Conservation (phyloP, 2,797 vertebrate species). For the Tangara arthus region DNA sequence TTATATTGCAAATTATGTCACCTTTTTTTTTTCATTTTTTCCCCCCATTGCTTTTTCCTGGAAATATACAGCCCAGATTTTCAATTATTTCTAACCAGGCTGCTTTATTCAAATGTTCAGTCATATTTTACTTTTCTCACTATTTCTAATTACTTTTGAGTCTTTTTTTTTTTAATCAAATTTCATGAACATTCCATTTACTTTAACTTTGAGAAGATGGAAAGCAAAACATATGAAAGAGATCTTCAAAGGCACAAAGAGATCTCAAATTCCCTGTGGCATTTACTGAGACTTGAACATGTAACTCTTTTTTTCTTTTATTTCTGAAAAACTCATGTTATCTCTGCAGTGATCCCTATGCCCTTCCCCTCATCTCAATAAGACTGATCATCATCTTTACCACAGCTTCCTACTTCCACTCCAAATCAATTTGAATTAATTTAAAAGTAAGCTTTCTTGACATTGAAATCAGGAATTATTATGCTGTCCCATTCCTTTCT, state of each 20-base stretch:
- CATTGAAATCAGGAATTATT: background rate
- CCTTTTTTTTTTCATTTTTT: background rate
- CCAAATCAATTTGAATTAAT: constrained; percentile 6
- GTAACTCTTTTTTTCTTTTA: background rate
- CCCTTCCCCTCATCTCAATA: background rate
- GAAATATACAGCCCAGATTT: background rate
- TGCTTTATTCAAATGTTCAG: background rate
- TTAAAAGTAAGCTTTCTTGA: background rate
- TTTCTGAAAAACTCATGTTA: background rate
- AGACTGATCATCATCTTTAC: background rate
- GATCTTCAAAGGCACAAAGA: background rate
- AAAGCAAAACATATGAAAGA: background rate
- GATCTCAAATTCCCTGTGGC: background rate
- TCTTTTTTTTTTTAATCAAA: background rate
- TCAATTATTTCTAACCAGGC: background rate
- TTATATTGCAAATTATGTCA: background rate
- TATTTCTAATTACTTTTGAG: background rate
- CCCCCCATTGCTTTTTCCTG: background rate
- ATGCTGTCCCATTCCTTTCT: background rate
- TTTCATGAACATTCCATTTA: background rate
- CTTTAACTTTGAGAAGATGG: background rate
- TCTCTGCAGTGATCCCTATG: background rate
- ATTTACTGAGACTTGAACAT: background rate
- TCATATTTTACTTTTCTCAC: background rate
- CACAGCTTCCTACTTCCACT: background rate